These are phyloP conservation scores for Chaitophorus viminalis DNA, from an alignment of 2,888 invertebrate genomes.

Conservation along the genomic window DNA sequence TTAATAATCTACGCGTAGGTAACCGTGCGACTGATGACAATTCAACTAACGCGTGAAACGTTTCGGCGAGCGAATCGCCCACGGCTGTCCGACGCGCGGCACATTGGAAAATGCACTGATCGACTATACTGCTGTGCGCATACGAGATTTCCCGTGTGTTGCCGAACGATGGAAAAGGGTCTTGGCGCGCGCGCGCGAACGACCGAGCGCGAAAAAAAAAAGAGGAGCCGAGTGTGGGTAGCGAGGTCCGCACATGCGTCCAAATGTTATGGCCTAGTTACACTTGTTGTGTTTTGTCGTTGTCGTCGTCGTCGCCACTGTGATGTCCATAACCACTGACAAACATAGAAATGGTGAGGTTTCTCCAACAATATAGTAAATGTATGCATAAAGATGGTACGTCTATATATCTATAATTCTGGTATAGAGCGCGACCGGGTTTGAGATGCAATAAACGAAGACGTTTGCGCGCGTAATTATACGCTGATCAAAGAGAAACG, in stretches of 20 bases:
- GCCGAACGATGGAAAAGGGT: slow-evolving; percentile 25
- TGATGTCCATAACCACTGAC: slow-evolving; percentile 15
- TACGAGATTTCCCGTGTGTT: slow-evolving; percentile 33
- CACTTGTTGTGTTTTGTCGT: slow-evolving; percentile 42
- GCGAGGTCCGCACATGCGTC: slow-evolving; percentile 53
- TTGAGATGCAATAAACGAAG: not conserved
- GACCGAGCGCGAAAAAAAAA: slow-evolving; percentile 3
- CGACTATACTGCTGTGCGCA: not conserved
- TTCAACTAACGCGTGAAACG: too few relatives aligned
- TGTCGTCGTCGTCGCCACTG: not conserved
- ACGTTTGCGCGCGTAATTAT: not conserved
- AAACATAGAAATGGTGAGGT: slow-evolving; percentile 34
- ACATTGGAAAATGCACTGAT: slow-evolving; percentile 54
- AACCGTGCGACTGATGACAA: not conserved
- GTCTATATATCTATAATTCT: not conserved
- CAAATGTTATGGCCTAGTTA: slow-evolving; percentile 44
- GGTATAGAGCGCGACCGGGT: not conserved
- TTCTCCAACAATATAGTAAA: not conserved
- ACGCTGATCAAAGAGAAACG: not conserved
- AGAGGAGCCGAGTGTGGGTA: not conserved
- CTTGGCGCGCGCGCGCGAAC: not conserved
- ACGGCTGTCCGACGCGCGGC: slow-evolving; percentile 18
- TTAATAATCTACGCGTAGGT: too few relatives aligned
- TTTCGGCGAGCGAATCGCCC: slow-evolving; percentile 1
- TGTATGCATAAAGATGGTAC: not conserved